These are phyloP conservation scores for Nixonia krombeini DNA, from an alignment of 1,140 invertebrate species.

Conservation along the genomic window DNA sequence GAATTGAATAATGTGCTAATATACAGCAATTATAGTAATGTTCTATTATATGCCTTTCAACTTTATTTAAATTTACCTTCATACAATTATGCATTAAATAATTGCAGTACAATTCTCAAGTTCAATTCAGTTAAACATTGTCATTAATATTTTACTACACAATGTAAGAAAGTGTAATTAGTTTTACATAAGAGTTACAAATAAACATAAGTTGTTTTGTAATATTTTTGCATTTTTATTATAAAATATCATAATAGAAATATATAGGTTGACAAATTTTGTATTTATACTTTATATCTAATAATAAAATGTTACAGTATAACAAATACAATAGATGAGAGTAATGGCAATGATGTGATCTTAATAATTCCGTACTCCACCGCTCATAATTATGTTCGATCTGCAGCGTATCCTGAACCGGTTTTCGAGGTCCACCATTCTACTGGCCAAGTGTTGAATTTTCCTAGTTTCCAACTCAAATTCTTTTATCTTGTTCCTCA, in stretches of 20 bases:
- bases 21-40: too few relatives aligned
- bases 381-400: conserved; percentile 33
- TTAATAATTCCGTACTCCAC: conserved; percentile 39
- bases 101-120: too few relatives aligned
- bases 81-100: too few relatives aligned
- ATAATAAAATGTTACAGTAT: conserved; percentile 23
- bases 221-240: conserved; percentile 46
- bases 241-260: conserved; percentile 17
- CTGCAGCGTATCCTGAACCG: conserved; percentile 59
- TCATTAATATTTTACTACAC: too few relatives aligned
- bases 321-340: conserved; percentile 37
- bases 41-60: too few relatives aligned
- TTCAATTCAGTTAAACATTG: too few relatives aligned
- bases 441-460: conserved; percentile 61
- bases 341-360: conserved; percentile 52
- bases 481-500: conserved; percentile 61
- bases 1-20: too few relatives aligned
- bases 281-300: conserved; percentile 21
- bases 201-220: too few relatives aligned
- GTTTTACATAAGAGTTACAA: too few relatives aligned
- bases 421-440: conserved; percentile 63
- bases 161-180: too few relatives aligned
- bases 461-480: conserved; percentile 64
- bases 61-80: too few relatives aligned
- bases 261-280: conserved; percentile 48